A percentile compares a stretch with the other conserved stretches of the same genome.
Evolutionary conservation across 1,140 invertebrate species (phyloP).

Genomic region (Aphidius ervi): DNA sequence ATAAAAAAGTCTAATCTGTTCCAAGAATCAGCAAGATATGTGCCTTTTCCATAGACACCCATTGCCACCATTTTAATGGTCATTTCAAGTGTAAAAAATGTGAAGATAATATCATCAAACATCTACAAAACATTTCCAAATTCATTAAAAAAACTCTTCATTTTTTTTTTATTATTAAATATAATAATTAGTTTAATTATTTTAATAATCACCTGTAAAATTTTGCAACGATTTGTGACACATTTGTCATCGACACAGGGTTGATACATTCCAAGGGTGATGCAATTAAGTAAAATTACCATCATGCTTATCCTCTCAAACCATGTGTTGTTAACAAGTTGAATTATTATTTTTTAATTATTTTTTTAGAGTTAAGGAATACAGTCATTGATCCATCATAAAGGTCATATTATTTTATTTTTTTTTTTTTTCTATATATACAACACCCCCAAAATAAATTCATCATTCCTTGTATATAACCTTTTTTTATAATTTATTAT

Average conservation of each 20-base stretch:
- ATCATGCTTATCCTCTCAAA: slow-evolving; percentile 98
- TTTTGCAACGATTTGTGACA: slow-evolving; percentile 84
- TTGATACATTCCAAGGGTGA: slow-evolving; percentile 99
- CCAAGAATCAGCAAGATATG: slow-evolving; percentile 97
- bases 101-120: slow-evolving; percentile 98
- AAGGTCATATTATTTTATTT: background rate
- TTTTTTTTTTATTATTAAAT: background rate
- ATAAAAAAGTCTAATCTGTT: slow-evolving; percentile 99
- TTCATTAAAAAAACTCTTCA: background rate
- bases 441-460: background rate
- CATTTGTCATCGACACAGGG: slow-evolving; percentile 96
- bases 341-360: background rate
- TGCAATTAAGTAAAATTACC: slow-evolving; percentile 97
- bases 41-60: slow-evolving; percentile 92
- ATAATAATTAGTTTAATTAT: slow-evolving; percentile 27
- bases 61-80: slow-evolving; percentile 97
- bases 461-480: too few relatives aligned
- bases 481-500: too few relatives aligned
- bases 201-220: slow-evolving; percentile 70
- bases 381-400: slow-evolving; percentile 18
- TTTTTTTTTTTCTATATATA: background rate
- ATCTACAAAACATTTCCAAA: slow-evolving; percentile 59
- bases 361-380: slow-evolving; percentile 65
- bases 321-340: slow-evolving; percentile 68
- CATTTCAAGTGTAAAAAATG: slow-evolving; percentile 96